Base-by-base conservation (phyloP, 2,888 invertebrate species). In the Drosophila pseudotakahashii region DNA sequence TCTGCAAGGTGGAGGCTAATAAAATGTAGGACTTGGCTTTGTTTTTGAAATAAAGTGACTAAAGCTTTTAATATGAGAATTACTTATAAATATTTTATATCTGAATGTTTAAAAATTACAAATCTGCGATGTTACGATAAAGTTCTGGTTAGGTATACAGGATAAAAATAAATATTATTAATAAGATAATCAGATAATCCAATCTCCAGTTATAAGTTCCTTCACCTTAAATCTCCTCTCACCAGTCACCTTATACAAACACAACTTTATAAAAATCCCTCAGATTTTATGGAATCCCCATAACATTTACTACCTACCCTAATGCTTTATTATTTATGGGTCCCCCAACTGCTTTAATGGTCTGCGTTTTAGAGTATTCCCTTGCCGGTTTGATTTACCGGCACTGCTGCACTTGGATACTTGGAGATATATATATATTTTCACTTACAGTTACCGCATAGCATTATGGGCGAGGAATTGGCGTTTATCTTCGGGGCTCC, bases 401-500 rank as follows among this genome's bases (percentile, higher is more conserved):
- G n/a, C 34, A n/a, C 13, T 67, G 57, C 50, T 47, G 37, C 39
- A 34, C 32, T 55, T 34, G 39, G 9, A 11, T 67, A 11, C 51
- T 42, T 36, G 10, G 10, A 34, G n/a, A 37, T 48, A 62, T 48
- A 36, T 47, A 44, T 54, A 16, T 37, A 6, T 19, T 42, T 66
- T 58, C 66, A 69, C 63, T 78, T 86, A 71, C 92, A 95, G 95
- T 93, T 95, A 58, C 95, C 94, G 90, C 95, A 94, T 93, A 96
- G 94, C 81, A 95, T 97, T 19, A 95, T 96, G 81, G 98, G 98
- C 0, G 97, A 98, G 90, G 98, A 98, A 90, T 90, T 98, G 86
- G 95, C 97, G 1, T 98, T 97, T 90, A 94, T 97, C 53, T 95
- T 98, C 79, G 98, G 98, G 19, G 95, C 96, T 16, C 98, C 98